Conservation (phyloP, 2,113 vertebrate genomes). For the Labeo rohita region DNA sequence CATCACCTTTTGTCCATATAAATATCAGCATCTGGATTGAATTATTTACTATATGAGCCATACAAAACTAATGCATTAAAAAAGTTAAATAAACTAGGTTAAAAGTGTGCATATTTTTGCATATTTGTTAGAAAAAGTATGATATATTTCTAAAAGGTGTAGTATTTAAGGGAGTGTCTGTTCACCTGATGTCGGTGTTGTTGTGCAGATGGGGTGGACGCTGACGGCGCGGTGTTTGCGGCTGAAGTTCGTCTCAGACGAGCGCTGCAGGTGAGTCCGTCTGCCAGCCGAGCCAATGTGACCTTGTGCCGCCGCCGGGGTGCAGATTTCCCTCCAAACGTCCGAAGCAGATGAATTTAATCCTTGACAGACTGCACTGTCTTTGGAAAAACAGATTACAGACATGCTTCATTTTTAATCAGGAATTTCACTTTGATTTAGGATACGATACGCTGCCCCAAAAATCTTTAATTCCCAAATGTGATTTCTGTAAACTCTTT, state of each 20-base stretch:
- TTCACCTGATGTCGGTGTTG: not conserved
- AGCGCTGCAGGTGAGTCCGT: conserved; percentile 58
- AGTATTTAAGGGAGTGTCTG: not conserved
- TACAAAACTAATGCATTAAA: too few relatives aligned
- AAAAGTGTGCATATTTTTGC: not conserved
- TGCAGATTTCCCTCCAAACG: conserved; percentile 12
- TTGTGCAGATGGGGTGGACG: conserved; percentile 47
- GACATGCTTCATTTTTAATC: conserved; percentile 35
- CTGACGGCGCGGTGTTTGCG: conserved; percentile 30
- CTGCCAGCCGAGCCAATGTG: conserved; percentile 41
- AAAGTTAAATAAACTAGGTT: too few relatives aligned
- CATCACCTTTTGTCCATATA: too few relatives aligned
- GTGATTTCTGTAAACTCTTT: not conserved
- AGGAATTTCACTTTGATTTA: not conserved
- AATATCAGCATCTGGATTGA: too few relatives aligned
- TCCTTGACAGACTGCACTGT: conserved; percentile 34
- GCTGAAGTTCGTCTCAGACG: conserved; percentile 47
- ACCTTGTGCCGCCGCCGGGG: conserved; percentile 32
- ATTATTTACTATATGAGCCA: too few relatives aligned
- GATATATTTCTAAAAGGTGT: not conserved
- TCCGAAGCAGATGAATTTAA: conserved; percentile 44
- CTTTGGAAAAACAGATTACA: conserved; percentile 46
- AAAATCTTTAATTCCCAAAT: not conserved
- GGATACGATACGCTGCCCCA: not conserved
- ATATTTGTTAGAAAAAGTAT: not conserved